Evolutionary conservation across 2,888 invertebrate genomes (phyloP).

Genomic region (Electrophaes corylata): DNA sequence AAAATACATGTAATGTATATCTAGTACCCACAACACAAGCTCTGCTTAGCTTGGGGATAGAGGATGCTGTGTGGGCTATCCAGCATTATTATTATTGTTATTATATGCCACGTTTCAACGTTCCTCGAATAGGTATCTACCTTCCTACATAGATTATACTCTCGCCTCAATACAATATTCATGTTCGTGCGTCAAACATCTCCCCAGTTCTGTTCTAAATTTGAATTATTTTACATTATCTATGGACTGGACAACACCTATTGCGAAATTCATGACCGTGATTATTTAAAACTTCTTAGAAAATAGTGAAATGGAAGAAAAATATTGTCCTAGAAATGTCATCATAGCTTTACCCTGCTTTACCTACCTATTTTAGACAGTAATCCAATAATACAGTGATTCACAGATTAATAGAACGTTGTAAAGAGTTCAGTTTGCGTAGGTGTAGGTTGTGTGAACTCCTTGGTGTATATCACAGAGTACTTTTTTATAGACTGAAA

Average conservation of each 20-base stretch:
- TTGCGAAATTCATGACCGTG: conserved; percentile 25
- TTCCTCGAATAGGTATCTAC: neutral
- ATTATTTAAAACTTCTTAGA: conserved; percentile 25
- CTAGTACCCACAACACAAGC: too few relatives aligned
- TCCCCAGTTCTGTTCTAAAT: conserved; percentile 21
- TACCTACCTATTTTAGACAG: too few relatives aligned
- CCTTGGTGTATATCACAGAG: too few relatives aligned
- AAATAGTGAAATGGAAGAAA: conserved; percentile 4
- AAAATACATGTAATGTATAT: too few relatives aligned
- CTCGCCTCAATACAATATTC: conserved; percentile 46
- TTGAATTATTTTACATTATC: conserved; percentile 26
- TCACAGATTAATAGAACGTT: neutral
- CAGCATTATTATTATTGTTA: too few relatives aligned
- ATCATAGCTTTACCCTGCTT: too few relatives aligned
- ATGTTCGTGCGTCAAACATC: conserved; percentile 42
- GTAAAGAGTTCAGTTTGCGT: too few relatives aligned
- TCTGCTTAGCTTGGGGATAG: too few relatives aligned
- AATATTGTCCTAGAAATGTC: neutral
- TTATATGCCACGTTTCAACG: neutral
- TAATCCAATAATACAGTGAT: too few relatives aligned
- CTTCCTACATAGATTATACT: neutral
- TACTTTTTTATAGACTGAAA: too few relatives aligned
- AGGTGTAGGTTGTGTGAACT: too few relatives aligned
- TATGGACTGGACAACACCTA: conserved; percentile 4
- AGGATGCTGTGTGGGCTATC: too few relatives aligned